Base-by-base conservation (phyloP, 2,113 vertebrate species). In the Sigmodon hispidus region DNA sequence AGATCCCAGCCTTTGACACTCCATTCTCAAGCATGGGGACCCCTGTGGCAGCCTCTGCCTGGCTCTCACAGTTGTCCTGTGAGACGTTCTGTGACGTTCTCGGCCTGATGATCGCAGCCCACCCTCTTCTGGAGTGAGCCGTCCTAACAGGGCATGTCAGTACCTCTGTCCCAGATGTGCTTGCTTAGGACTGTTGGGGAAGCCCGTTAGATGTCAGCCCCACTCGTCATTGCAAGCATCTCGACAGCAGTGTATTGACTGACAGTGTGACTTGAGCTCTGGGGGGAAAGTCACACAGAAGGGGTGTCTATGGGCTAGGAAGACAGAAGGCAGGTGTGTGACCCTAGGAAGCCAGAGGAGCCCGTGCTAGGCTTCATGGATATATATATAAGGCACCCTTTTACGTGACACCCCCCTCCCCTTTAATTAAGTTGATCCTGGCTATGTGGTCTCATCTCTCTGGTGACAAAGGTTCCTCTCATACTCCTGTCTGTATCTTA, bases 31-130 rank as follows among this genome's bases (percentile, higher is more conserved):
- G 50, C 52, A 29, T 89, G n/a, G 9, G 31, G n/a, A 59, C 26
- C n/a, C 26, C 24, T 34, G 70, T 40, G 50, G 24, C 67, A 73
- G 2, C 17, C 24, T 77, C 15, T 24, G 69, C 31, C 5, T 9
- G 26, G 6, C 4, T 19, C 85, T 40, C 11, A 0, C 12, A 11
- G 43, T 43, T 1, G 0, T 63, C 24, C 22, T 52, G n/a, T n/a
- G n/a, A n/a, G n/a, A n/a, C 31, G 36, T 7, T 4, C 69, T 31
- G 26, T 50, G 31, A 7, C 63, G 69, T 55, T 65, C n/a, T 48
- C n/a, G n/a, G 40, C 48, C 50, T 12, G 10, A 3, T 12, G 87
- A 87, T 12, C 17, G 16, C 21, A 24, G 59, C 63, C 48, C 22
- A 21, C 26, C 52, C 93, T 40, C 2, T 22, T 52, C 29, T 48